Base-by-base conservation (phyloP, 2,888 invertebrate genomes). In the Zygaena filipendulae region DNA sequence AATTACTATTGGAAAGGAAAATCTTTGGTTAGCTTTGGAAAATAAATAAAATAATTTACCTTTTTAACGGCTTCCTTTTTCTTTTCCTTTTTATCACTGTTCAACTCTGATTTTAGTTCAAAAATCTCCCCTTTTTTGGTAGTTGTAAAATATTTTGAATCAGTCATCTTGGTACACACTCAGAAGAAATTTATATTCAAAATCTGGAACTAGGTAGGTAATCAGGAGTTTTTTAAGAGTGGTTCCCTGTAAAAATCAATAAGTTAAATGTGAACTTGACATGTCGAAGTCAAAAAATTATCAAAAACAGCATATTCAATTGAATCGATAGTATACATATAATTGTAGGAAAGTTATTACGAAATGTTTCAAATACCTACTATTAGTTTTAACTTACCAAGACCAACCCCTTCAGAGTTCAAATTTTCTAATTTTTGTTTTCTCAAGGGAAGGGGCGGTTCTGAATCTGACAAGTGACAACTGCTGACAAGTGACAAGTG, bases 121-220 rank as follows among this genome's bases (percentile, higher is more conserved):
- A 98, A 99, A 59, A 99, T 98, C 81, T 99, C 99, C 48, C 99
- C 98, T 74, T 99, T 99, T 72, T 99, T 99, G 39, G 98, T 99
- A 39, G 98, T 99, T 5, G 98, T 98, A 68, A 99, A 99, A 80
- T 99, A 99, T 74, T 99, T 99, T 27, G 98, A 97, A 79, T 99
- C 99, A 23, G 98, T 98, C 98, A 99, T 99, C 41, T 55, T 72
- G 45, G 12, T 18, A 29, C 9, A 10, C n/a, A n/a, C 11, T 13
- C 7, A 28, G 12, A 21, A n/a, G n/a, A n/a, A n/a, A n/a, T n/a
- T n/a, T n/a, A n/a, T n/a, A n/a, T n/a, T n/a, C n/a, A n/a, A 12
- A 12, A 14, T 20, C 16, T 16, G 16, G 19, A 30, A 7, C 4
- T n/a, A n/a, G n/a, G n/a, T n/a, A n/a, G n/a, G n/a, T n/a, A n/a